These are phyloP conservation scores for Apogon hyalosoma DNA, from an alignment of 2,797 vertebrate genomes.

Conservation along the genomic window DNA sequence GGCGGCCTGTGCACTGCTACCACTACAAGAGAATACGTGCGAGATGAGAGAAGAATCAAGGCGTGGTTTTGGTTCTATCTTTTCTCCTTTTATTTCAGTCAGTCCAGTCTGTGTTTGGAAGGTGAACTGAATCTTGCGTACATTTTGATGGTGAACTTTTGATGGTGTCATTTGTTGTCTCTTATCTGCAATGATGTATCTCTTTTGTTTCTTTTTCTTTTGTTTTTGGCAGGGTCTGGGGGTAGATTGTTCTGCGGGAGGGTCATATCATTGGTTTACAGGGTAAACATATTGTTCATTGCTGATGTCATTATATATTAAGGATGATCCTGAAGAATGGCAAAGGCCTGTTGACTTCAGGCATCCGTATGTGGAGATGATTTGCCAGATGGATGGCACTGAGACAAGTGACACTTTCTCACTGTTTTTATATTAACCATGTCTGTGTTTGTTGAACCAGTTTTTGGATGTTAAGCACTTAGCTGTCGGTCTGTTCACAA, in stretches of 20 bases:
- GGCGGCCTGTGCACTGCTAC: slow-evolving; percentile 57
- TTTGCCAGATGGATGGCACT: slow-evolving; percentile 68
- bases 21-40: slow-evolving; percentile 54
- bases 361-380: slow-evolving; percentile 42
- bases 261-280: slow-evolving; percentile 86
- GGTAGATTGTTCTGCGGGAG: slow-evolving; percentile 62
- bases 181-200: slow-evolving; percentile 75
- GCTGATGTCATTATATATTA: slow-evolving; percentile 71
- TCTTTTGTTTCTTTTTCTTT: slow-evolving; percentile 1
- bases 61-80: slow-evolving; percentile 43
- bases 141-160: slow-evolving; percentile 76
- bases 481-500: slow-evolving; percentile 75
- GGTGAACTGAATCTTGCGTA: slow-evolving; percentile 73
- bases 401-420: slow-evolving; percentile 79
- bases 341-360: slow-evolving; percentile 59
- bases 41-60: slow-evolving; percentile 44
- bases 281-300: slow-evolving; percentile 81
- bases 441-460: slow-evolving; percentile 78
- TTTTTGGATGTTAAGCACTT: slow-evolving; percentile 86
- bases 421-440: slow-evolving; percentile 81
- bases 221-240: slow-evolving; percentile 21
- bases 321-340: slow-evolving; percentile 42
- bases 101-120: slow-evolving; percentile 79
- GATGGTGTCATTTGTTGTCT: slow-evolving; percentile 78
- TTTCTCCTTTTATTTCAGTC: slow-evolving; percentile 61